phyloP scores from a whole-genome alignment of 2,888 invertebrate genomes.

The Heliconius sara region DNA sequence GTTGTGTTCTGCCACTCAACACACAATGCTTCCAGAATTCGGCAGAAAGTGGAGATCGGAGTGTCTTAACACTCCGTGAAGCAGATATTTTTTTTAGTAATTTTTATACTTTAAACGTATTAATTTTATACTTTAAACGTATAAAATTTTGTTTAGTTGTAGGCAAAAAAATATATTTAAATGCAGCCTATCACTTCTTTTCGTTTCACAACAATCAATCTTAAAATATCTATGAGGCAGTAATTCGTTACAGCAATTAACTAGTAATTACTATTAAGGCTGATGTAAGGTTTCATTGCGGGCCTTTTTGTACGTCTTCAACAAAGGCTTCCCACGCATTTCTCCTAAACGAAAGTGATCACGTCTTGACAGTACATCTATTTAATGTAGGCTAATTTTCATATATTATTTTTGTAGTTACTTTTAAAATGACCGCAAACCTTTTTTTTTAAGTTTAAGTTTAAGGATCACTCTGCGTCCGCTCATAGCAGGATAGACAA shows the following conservation, averaged over 20 bases:
- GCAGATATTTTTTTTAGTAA: neutral
- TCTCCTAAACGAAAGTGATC: slow-evolving; percentile 67
- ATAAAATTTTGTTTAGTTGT: no score
- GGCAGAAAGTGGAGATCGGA: no score
- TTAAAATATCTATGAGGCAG: slow-evolving; percentile 3
- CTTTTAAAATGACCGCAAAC: neutral
- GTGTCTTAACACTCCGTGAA: no score
- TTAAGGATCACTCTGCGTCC: neutral
- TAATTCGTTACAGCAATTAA: slow-evolving; percentile 23
- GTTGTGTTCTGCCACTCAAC: no score
- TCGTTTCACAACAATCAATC: slow-evolving; percentile 3
- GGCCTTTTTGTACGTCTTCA: slow-evolving; percentile 42
- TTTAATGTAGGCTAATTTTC: slow-evolving; percentile 32
- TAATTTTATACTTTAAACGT: neutral
- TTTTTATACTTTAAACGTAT: neutral
- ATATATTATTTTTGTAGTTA: neutral
- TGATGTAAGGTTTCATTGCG: slow-evolving; percentile 30
- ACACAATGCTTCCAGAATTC: no score
- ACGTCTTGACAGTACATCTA: slow-evolving; percentile 44
- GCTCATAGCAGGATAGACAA: no score
- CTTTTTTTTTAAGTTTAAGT: neutral
- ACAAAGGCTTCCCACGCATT: slow-evolving; percentile 65
- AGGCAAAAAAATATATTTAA: neutral
- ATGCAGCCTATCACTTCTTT: neutral
- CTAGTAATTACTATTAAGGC: slow-evolving; percentile 31